Evolutionary conservation across 2,888 invertebrate genomes (phyloP), one percentile per base, ranked within the genome.

Genomic region (Cryptophagus acutangulus): DNA sequence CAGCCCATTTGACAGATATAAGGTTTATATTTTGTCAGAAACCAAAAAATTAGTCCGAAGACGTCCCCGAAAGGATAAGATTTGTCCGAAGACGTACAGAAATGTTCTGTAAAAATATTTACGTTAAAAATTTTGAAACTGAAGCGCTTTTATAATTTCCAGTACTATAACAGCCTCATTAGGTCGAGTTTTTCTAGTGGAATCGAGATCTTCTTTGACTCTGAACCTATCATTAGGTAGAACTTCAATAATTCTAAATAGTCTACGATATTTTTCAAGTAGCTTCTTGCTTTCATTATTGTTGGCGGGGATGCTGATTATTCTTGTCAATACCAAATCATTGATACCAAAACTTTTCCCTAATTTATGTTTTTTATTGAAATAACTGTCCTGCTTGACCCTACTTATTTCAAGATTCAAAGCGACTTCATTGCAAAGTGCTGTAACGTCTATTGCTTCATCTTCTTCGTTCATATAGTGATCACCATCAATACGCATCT

Each of bases 151-250:
- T 12, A 28, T 28, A n/a, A 10, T 9, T 12, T 28, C 28, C 12
- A 28, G 5, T 5, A 9, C 28, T 5, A 28, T 13, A 13, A 28
- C 12, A 10, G 5, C 38, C 24, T 30, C 17, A 10, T 20, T 5
- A 14, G 20, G 17, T 3, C 33, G n/a, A 10, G 9, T 38, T 8
- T 13, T 24, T 14, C 38, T 33, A 10, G 26, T 18, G 5, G 26
- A n/a, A 4, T 33, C 15, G 5, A 6, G n/a, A 4, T 10, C 8
- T 5, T 41, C 36, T 17, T 36, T 24, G 1, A 41, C 36, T 20
- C 18, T 15, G 24, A 29, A 41, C 6, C 36, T 15, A 25, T 41
- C 30, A 16, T 41, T 41, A 6, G 29, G 20, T 17, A 36, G 16
- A 10, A 36, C 31, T 36, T 36, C 30, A 1, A 20, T 15, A 18